phyloP scores from a whole-genome alignment of 2,888 invertebrate species.

The Augochlorella aurata region DNA sequence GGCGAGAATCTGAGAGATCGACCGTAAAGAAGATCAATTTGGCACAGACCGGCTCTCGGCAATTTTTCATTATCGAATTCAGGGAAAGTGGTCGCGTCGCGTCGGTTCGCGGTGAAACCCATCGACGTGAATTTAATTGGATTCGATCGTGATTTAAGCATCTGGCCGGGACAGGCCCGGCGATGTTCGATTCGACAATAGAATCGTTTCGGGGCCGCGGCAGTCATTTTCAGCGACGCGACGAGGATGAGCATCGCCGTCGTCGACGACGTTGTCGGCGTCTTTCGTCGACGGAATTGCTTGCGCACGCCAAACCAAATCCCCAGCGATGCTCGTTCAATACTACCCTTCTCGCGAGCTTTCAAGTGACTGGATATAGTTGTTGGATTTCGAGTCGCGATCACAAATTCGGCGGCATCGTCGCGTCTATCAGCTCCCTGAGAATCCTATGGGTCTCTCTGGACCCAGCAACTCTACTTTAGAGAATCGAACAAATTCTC shows the following conservation, averaged over 20 bases:
- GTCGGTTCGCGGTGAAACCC: not conserved
- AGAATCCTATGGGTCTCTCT: not conserved
- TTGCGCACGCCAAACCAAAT: conserved; percentile 1
- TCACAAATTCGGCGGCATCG: not conserved
- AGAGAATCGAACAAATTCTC: no score
- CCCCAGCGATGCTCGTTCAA: conserved; percentile 5
- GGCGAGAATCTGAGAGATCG: not conserved
- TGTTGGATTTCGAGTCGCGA: not conserved
- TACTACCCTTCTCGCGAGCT: not conserved
- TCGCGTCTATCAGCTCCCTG: not conserved
- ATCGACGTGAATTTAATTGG: not conserved
- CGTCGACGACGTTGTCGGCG: not conserved
- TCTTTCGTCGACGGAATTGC: conserved; percentile 8
- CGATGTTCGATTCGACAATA: conserved; percentile 39
- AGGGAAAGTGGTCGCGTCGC: not conserved
- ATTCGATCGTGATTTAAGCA: conserved; percentile 9
- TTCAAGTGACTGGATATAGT: not conserved
- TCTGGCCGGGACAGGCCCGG: conserved; percentile 32
- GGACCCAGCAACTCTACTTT: not conserved
- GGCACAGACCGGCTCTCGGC: not conserved
- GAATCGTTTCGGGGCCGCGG: conserved; percentile 37
- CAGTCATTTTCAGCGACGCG: conserved; percentile 44
- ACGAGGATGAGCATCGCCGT: not conserved
- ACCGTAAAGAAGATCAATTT: not conserved
- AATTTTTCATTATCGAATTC: conserved; percentile 3